Percentiles rank a stretch among this genome's conserved stretches.
Conservation (phyloP, 1,140 invertebrate genomes). For the Lordiphosa clarofinis region DNA sequence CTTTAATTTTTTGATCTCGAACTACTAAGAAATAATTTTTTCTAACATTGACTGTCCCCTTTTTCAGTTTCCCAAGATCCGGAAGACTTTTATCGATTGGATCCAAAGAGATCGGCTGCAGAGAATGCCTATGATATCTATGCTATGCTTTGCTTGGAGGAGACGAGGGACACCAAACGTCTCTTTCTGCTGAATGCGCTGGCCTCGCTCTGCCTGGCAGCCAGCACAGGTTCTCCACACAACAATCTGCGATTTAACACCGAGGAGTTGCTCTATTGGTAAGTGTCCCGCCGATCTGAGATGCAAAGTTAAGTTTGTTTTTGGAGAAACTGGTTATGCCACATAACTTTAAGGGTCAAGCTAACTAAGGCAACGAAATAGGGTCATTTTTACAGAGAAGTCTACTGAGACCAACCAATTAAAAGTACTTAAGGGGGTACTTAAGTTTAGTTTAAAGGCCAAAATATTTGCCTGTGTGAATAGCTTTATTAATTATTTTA, state of each 20-base stretch:
- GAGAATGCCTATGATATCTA: conserved; percentile 79
- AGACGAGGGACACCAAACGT: conserved; percentile 72
- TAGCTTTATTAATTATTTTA: too few relatives aligned
- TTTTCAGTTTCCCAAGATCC: conserved; percentile 69
- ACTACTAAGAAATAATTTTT: too few relatives aligned
- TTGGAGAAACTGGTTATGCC: too few relatives aligned
- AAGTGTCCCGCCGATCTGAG: conserved; percentile 67
- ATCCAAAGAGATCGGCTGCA: conserved; percentile 60
- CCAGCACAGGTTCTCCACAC: conserved; percentile 60
- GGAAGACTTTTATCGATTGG: conserved; percentile 72
- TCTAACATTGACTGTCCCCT: neutral
- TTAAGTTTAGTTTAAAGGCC: too few relatives aligned
- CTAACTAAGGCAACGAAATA: too few relatives aligned
- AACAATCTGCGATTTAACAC: conserved; percentile 85
- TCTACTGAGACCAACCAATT: too few relatives aligned
- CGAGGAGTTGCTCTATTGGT: conserved; percentile 92
- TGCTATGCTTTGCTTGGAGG: conserved; percentile 57
- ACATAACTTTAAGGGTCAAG: too few relatives aligned
- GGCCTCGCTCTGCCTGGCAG: conserved; percentile 76
- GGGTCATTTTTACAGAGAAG: too few relatives aligned
- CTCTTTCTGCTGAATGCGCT: conserved; percentile 72
- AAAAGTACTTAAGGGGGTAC: too few relatives aligned
- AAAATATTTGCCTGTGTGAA: too few relatives aligned
- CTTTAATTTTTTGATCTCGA: too few relatives aligned
- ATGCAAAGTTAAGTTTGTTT: neutral